Evolutionary conservation across 2,797 vertebrate species (phyloP).

Genomic region (Okamejei kenojei): DNA sequence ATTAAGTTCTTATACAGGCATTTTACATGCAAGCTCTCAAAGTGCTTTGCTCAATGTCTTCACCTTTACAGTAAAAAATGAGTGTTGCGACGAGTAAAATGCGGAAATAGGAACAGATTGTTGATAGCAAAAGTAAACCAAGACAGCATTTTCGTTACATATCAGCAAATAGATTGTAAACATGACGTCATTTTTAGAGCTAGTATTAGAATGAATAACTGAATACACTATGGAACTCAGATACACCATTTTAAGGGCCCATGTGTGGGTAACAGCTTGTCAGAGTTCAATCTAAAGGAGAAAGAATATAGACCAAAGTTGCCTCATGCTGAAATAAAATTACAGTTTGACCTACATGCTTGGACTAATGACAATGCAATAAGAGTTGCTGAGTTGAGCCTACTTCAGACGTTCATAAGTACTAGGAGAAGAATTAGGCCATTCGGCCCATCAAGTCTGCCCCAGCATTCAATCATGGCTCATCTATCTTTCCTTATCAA

Average conservation of each 20-base stretch:
- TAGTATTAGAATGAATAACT: not conserved
- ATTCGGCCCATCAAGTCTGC: too few relatives aligned
- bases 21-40: not conserved
- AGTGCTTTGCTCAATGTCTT: not conserved
- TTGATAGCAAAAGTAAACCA: not conserved
- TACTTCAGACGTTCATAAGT: not conserved
- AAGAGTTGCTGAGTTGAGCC: not conserved
- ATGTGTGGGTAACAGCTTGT: too few relatives aligned
- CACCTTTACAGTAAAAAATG: not conserved
- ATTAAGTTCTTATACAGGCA: not conserved
- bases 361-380: not conserved
- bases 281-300: not conserved
- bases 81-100: not conserved
- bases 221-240: not conserved
- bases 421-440: too few relatives aligned
- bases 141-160: not conserved
- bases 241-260: too few relatives aligned
- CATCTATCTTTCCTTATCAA: too few relatives aligned
- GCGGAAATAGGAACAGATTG: not conserved
- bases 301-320: not conserved
- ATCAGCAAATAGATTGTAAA: not conserved
- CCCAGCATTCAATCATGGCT: too few relatives aligned
- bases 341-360: not conserved
- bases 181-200: not conserved
- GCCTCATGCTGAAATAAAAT: not conserved